These are phyloP conservation scores for Crenuchus spilurus DNA, from an alignment of 2,797 vertebrate genomes.

Conservation along the genomic window DNA sequence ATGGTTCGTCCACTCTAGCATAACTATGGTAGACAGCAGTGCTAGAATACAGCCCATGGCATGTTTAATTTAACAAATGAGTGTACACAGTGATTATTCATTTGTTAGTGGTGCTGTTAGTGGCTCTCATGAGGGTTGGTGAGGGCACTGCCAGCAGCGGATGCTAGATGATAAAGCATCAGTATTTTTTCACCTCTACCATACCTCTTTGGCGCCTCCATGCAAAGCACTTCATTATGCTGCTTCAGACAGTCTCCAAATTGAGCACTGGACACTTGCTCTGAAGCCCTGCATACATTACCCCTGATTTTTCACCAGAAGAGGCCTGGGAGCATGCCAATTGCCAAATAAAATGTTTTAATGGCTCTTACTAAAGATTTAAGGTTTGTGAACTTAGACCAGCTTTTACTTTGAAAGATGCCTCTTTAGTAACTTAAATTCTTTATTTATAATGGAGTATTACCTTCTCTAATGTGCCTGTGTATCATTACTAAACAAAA, in stretches of 20 bases:
- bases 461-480: neutral
- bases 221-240: constrained; percentile 54
- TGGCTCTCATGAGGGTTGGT: constrained; percentile 28
- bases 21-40: constrained; percentile 18
- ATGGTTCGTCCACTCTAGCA: constrained; percentile 16
- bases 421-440: neutral
- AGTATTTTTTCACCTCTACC: constrained; percentile 47
- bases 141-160: constrained; percentile 35
- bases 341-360: constrained; percentile 22
- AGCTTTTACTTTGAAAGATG: neutral
- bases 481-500: neutral
- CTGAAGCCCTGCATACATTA: constrained; percentile 44
- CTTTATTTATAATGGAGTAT: neutral
- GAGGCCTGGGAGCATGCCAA: constrained; percentile 26
- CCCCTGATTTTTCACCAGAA: constrained; percentile 33
- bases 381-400: constrained; percentile 25
- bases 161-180: constrained; percentile 38
- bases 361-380: neutral
- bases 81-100: constrained; percentile 41
- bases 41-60: constrained; percentile 31
- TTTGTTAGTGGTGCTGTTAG: constrained; percentile 45
- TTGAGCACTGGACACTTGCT: constrained; percentile 38
- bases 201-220: constrained; percentile 37
- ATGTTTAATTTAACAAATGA: constrained; percentile 49
- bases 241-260: constrained; percentile 47